Conservation (phyloP, 2,113 vertebrate genomes). For the Heptranchias perlo region DNA sequence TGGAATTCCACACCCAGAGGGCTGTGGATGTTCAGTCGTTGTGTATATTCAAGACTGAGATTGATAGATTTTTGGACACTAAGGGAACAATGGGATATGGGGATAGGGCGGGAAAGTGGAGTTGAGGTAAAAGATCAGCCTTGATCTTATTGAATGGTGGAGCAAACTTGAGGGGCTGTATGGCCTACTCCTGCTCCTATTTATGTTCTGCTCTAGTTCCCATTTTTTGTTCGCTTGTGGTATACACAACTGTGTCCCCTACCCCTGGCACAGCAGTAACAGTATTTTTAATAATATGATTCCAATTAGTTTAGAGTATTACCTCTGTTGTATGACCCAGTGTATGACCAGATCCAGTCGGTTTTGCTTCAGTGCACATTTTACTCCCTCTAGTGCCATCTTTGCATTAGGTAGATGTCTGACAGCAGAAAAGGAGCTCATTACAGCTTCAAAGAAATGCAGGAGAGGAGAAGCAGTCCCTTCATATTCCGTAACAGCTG, state of each 20-base stretch:
- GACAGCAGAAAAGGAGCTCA: conserved; percentile 49
- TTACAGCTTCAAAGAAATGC: conserved; percentile 61
- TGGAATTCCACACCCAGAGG: no score
- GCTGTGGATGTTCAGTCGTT: no score
- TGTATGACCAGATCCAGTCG: conserved; percentile 56
- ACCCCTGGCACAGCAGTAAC: neutral
- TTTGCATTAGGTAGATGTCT: conserved; percentile 46
- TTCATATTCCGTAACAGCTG: conserved; percentile 50
- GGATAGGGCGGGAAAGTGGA: no score
- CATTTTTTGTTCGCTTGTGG: neutral
- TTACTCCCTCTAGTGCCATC: conserved; percentile 59
- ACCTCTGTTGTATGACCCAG: conserved; percentile 64
- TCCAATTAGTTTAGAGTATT: conserved; percentile 39
- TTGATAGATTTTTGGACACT: no score
- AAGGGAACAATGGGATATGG: no score
- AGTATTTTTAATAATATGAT: neutral
- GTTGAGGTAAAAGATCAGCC: no score
- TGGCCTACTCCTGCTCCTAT: no score
- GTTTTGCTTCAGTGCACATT: conserved; percentile 54
- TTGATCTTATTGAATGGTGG: no score
- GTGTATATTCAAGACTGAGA: no score
- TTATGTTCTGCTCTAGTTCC: neutral
- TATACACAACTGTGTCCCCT: neutral
- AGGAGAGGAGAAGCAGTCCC: conserved; percentile 56
- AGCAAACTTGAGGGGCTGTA: no score